Conservation (phyloP, 2,888 invertebrate genomes). For the Marronus borbonicus region DNA sequence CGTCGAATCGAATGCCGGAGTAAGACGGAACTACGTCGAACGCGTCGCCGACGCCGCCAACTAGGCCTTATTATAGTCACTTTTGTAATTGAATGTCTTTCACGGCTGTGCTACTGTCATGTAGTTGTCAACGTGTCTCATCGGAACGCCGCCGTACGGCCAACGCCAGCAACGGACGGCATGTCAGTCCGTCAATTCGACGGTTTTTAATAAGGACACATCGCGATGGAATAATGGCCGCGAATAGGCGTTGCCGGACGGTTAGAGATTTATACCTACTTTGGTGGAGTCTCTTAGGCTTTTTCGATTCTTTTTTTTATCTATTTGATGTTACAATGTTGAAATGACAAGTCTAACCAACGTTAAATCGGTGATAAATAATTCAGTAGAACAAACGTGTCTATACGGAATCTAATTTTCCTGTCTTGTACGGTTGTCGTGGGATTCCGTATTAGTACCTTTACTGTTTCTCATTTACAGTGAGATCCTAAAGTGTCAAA, state of each 20-base stretch:
- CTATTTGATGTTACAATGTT: too few species aligned
- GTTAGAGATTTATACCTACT: too few species aligned
- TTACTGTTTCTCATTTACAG: too few species aligned
- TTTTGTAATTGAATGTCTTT: conserved; percentile 63
- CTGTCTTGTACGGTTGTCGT: too few species aligned
- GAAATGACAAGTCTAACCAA: too few species aligned
- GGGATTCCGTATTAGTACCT: too few species aligned
- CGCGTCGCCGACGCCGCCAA: conserved; percentile 27
- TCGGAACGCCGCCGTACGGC: conserved; percentile 60
- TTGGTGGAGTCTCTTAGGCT: too few species aligned
- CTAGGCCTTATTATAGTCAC: conserved; percentile 60
- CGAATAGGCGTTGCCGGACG: conserved; percentile 4
- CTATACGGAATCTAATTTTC: too few species aligned
- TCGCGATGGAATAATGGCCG: background rate
- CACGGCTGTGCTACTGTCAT: conserved; percentile 61
- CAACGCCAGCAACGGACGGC: background rate
- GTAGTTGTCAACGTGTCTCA: conserved; percentile 59
- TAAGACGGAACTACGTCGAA: conserved; percentile 39
- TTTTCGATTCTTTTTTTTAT: too few species aligned
- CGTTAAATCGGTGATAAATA: too few species aligned
- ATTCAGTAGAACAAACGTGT: too few species aligned
- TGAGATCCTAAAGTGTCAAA: too few species aligned
- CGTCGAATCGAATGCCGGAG: conserved; percentile 39
- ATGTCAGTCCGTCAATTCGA: conserved; percentile 3
- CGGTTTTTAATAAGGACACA: conserved; percentile 7